These are phyloP conservation scores for Pharmacophagus antenor DNA, from an alignment of 2,888 invertebrate genomes.

Conservation along the genomic window DNA sequence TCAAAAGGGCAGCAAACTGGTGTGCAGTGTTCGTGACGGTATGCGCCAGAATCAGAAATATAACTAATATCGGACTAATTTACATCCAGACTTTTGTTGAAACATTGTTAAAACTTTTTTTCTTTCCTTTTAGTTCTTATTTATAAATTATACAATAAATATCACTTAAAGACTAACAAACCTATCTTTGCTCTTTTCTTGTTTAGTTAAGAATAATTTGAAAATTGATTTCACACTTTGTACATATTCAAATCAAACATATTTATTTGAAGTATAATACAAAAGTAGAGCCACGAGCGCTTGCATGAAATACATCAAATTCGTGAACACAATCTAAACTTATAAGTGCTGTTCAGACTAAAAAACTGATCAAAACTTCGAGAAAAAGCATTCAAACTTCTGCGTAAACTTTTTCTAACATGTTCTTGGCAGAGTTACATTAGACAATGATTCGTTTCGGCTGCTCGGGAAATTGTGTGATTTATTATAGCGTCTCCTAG, in stretches of 20 bases:
- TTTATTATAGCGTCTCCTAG: background rate
- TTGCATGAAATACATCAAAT: background rate
- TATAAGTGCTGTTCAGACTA: slow-evolving; percentile 9
- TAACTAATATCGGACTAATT: too few relatives aligned
- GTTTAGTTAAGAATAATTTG: too few relatives aligned
- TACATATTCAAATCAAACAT: background rate
- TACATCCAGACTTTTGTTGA: too few relatives aligned
- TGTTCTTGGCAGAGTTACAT: slow-evolving; percentile 13
- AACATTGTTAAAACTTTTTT: too few relatives aligned
- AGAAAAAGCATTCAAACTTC: slow-evolving; percentile 14
- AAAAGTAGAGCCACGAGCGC: background rate
- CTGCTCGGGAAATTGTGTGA: slow-evolving; percentile 1
- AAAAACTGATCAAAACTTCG: slow-evolving; percentile 5
- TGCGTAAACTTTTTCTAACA: slow-evolving; percentile 12
- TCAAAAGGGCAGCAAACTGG: too few relatives aligned
- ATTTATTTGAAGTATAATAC: background rate
- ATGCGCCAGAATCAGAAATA: too few relatives aligned
- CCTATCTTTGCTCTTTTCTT: too few relatives aligned
- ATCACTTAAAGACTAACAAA: too few relatives aligned
- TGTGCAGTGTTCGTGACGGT: too few relatives aligned
- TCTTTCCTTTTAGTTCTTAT: too few relatives aligned
- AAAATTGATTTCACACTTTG: too few relatives aligned
- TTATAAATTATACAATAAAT: too few relatives aligned
- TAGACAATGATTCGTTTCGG: background rate
- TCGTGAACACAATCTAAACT: background rate